phyloP scores from a whole-genome alignment of 2,797 vertebrate species.

The Tympanoctomys barrerae region DNA sequence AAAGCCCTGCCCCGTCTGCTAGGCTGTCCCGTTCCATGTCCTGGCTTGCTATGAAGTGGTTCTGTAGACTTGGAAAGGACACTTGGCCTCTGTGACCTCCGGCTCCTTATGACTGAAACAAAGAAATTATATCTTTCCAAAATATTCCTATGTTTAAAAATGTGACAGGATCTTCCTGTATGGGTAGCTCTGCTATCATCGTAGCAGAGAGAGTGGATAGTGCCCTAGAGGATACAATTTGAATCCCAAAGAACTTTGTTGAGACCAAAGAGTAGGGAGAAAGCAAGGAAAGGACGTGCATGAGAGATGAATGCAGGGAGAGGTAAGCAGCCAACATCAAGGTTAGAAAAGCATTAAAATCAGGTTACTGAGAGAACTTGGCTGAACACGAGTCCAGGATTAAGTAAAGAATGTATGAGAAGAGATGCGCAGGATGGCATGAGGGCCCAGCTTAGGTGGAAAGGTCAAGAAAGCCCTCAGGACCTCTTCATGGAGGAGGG shows the following conservation, averaged over 20 bases:
- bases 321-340: background rate
- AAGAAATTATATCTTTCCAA: conserved; percentile 1
- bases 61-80: background rate
- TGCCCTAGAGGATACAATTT: background rate
- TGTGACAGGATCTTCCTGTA: background rate
- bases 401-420: background rate
- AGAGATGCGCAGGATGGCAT: background rate
- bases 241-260: conserved; percentile 16
- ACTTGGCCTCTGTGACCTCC: background rate
- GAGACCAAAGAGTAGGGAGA: background rate
- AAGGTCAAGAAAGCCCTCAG: background rate
- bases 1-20: background rate
- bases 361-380: background rate
- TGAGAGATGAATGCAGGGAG: background rate
- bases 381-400: background rate
- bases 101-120: background rate
- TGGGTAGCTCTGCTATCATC: background rate
- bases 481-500: background rate
- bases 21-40: background rate
- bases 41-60: background rate
- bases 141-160: background rate
- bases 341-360: background rate
- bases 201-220: background rate
- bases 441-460: background rate
- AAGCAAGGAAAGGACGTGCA: background rate